Base-by-base conservation (phyloP, 2,888 invertebrate species). In the Osedax frankpressi region DNA sequence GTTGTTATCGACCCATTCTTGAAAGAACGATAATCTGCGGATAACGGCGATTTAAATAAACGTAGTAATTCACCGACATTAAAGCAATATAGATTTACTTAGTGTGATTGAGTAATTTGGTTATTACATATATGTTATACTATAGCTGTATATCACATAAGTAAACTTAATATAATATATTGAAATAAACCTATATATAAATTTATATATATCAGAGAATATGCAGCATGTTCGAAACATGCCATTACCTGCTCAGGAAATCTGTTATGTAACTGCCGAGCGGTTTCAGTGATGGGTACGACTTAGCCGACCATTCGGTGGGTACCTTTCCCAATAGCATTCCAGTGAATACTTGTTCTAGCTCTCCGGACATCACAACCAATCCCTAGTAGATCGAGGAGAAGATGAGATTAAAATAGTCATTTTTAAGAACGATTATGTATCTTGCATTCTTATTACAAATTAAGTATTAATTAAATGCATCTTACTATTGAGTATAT, bases 161-260 rank as follows among this genome's bases (percentile, higher is more conserved):
- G n/a, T n/a, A n/a, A n/a, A n/a, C n/a, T n/a, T n/a, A n/a, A n/a
- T n/a, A n/a, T n/a, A n/a, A n/a, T n/a, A n/a, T n/a, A n/a, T n/a
- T n/a, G n/a, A n/a, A n/a, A n/a, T n/a, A n/a, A n/a, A n/a, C n/a
- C n/a, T n/a, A n/a, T n/a, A n/a, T n/a, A n/a, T n/a, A n/a, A n/a
- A n/a, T n/a, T n/a, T n/a, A n/a, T n/a, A n/a, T n/a, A n/a, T n/a
- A n/a, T n/a, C n/a, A n/a, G n/a, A n/a, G n/a, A n/a, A n/a, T n/a
- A n/a, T n/a, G n/a, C n/a, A n/a, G n/a, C n/a, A n/a, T n/a, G n/a
- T n/a, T n/a, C n/a, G n/a, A n/a, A n/a, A n/a, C n/a, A n/a, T n/a
- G n/a, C n/a, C n/a, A n/a, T n/a, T n/a, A 83, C 83, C 93, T 88
- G 73, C 89, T 88, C 70, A 90, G 84, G 77, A 94, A 78, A 77